A percentile compares a stretch with the other conserved stretches of the same genome.
These are phyloP conservation scores for Procambarus clarkii DNA, from an alignment of 1,140 invertebrate genomes.

Conservation along the genomic window DNA sequence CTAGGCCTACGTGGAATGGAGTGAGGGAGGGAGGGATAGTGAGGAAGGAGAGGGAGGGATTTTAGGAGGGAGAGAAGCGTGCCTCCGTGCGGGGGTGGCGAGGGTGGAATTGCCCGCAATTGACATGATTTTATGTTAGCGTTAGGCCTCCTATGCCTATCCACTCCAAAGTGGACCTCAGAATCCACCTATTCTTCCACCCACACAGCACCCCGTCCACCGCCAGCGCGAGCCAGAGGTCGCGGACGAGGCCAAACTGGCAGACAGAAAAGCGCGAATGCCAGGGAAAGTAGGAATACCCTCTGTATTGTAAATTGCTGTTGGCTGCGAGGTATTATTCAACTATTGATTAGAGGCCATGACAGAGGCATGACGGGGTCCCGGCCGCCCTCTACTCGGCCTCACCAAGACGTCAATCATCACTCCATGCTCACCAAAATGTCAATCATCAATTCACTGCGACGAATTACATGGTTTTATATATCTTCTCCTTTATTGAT, in stretches of 20 bases:
- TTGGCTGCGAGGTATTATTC: conserved; percentile 36
- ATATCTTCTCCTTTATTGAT: too few species aligned
- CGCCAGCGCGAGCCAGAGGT: too few species aligned
- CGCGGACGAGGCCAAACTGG: too few species aligned
- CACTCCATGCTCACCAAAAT: background rate
- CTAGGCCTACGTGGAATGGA: background rate
- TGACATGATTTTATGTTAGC: conserved; percentile 31
- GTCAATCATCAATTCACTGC: too few species aligned
- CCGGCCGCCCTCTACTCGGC: background rate
- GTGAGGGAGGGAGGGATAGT: background rate
- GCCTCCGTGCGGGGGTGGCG: conserved; percentile 27
- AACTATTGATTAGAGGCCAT: conserved; percentile 25
- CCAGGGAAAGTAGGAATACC: background rate
- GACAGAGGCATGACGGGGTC: conserved; percentile 2
- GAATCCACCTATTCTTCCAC: too few species aligned
- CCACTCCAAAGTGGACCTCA: too few species aligned
- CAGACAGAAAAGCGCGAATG: background rate
- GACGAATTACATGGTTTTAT: too few species aligned
- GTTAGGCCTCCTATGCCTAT: background rate
- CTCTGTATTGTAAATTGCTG: conserved; percentile 36
- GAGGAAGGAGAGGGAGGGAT: background rate
- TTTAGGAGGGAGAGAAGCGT: too few species aligned
- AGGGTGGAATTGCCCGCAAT: conserved; percentile 40
- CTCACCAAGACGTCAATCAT: conserved; percentile 34
- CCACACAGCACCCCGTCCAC: background rate